Evolutionary conservation across 1,140 invertebrate species (phyloP), one percentile per base, ranked within the genome.

Genomic region (Glomeris maerens): DNA sequence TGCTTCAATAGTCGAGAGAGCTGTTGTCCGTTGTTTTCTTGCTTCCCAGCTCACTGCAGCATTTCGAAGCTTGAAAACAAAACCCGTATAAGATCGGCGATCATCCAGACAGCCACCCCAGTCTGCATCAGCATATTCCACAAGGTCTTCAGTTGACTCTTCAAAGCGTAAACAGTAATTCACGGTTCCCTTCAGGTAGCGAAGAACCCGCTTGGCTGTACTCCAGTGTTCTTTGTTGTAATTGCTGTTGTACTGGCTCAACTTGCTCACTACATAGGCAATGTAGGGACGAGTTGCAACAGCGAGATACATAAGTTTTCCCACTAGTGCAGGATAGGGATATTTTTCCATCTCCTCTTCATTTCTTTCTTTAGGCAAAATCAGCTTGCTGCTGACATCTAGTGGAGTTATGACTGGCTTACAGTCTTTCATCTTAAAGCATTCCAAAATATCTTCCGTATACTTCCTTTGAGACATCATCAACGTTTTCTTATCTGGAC

Each of bases 271-370:
- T 22, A 66, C 58, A 58, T 56, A 71, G 1, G 65, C 52, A 21
- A 73, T 68, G 55, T 73, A 71, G 42, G 70, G 71, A 22, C 71
- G 47, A n/a, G 67, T 71, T 0, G 57, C 52, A n/a, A 64, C 52
- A 13, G 61, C 45, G 7, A 72, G 47, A 57, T 72, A 73, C 57
- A 70, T 63, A 13, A 74, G 53, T 14, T 55, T 54, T 23, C 64
- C 65, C 21, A 69, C 47, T 55, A 62, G 58, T 55, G 66, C 27
- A 50, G 61, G 55, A 57, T 64, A 58, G 63, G 60, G 52, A 7
- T n/a, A 26, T 54, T 45, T 55, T 27, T 57, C 46, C 28, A 50
- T 21, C 41, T 56, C 31, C 45, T 42, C 40, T 7, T 17, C 5
- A 4, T 42, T 21, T 5, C 25, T 25, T 4, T 5, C 20, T 21